These are phyloP conservation scores for Rostratula benghalensis DNA, from an alignment of 2,113 vertebrate genomes.

Conservation along the genomic window DNA sequence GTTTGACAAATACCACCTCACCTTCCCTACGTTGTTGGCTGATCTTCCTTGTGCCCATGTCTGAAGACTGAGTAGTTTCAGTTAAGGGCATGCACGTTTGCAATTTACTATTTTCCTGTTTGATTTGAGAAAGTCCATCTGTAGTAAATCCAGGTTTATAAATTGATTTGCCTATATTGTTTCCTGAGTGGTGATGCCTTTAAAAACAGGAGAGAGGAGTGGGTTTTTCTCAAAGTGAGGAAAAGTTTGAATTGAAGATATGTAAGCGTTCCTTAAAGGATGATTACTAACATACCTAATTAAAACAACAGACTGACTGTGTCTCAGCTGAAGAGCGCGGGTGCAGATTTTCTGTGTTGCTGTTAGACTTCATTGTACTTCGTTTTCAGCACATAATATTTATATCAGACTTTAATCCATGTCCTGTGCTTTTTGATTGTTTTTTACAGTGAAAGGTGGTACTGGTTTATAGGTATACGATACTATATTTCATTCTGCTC, in stretches of 20 bases:
- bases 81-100: neutral
- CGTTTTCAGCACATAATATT: neutral
- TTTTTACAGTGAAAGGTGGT: neutral
- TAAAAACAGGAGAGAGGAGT: neutral
- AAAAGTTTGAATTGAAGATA: neutral
- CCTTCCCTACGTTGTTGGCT: accelerated
- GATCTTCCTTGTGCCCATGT: accelerated
- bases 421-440: neutral
- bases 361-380: neutral
- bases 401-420: neutral
- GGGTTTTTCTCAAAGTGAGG: neutral
- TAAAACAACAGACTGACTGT: neutral
- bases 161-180: accelerated
- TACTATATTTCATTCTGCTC: neutral
- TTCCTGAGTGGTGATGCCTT: neutral
- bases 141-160: neutral
- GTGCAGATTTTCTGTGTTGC: neutral
- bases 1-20: neutral
- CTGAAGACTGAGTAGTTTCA: neutral
- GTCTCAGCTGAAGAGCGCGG: neutral
- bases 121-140: neutral
- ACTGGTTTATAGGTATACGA: neutral
- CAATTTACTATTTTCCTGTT: neutral
- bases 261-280: neutral
- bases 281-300: neutral